Conservation (phyloP, 2,888 invertebrate species). For the Sinodicranocentrus sp. region DNA sequence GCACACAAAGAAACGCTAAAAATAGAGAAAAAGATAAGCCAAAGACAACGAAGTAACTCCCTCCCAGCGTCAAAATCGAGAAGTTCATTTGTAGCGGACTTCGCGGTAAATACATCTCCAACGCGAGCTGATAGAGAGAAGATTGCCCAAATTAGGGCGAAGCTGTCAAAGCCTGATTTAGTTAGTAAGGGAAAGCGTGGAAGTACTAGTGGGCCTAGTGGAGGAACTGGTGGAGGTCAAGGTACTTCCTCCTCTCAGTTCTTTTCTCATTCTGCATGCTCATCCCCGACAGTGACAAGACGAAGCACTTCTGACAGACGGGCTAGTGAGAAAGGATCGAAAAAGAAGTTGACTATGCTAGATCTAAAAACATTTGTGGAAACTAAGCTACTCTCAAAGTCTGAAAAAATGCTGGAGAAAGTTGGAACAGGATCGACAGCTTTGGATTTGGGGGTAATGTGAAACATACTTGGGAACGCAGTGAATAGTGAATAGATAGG, state of each 20-base stretch:
- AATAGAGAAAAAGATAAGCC: slow-evolving; percentile 65
- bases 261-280: slow-evolving; percentile 75
- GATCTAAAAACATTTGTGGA: slow-evolving; percentile 95
- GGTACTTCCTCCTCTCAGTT: slow-evolving; percentile 59
- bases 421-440: slow-evolving; percentile 81
- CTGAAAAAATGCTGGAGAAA: slow-evolving; percentile 93
- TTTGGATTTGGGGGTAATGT: slow-evolving; percentile 56
- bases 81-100: slow-evolving; percentile 79
- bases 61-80: slow-evolving; percentile 95
- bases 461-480: neutral
- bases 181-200: slow-evolving; percentile 55
- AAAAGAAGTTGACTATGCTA: slow-evolving; percentile 91
- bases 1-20: slow-evolving; percentile 69
- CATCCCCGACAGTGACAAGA: slow-evolving; percentile 74
- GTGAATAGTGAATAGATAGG: no score
- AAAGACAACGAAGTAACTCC: slow-evolving; percentile 92
- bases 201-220: slow-evolving; percentile 60
- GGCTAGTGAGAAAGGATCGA: slow-evolving; percentile 90
- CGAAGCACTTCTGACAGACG: slow-evolving; percentile 79
- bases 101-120: slow-evolving; percentile 53
- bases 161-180: slow-evolving; percentile 56
- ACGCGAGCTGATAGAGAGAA: slow-evolving; percentile 61
- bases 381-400: slow-evolving; percentile 92
- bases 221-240: slow-evolving; percentile 12
- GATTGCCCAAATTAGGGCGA: slow-evolving; percentile 56